Evolutionary conservation across 2,797 vertebrate genomes (phyloP).

Genomic region (Basileuterus tristriatus): DNA sequence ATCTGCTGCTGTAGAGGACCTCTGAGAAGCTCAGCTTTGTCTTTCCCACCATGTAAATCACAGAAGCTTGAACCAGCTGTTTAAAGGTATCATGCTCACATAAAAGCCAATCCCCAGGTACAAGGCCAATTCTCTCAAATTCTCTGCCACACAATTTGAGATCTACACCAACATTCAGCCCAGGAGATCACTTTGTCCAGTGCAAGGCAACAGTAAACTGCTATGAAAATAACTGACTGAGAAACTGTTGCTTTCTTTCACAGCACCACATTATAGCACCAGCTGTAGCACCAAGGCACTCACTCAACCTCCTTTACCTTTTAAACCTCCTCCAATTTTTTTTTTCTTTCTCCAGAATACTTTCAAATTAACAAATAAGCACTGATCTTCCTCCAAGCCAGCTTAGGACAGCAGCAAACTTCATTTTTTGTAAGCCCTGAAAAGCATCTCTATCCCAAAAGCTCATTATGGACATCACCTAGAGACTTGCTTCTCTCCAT

Average conservation of each 20-base stretch:
- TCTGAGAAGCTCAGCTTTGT: background rate
- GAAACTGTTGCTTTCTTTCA: background rate
- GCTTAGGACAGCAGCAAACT: background rate
- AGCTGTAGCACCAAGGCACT: background rate
- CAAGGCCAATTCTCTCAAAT: background rate
- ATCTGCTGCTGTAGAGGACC: background rate
- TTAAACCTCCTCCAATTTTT: background rate
- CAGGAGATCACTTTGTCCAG: background rate
- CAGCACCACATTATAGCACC: background rate
- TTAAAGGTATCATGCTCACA: fast-evolving
- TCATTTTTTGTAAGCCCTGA: background rate
- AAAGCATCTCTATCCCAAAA: background rate
- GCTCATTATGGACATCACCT: background rate
- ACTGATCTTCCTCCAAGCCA: background rate
- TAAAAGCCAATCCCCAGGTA: background rate
- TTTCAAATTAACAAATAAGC: background rate
- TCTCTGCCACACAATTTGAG: background rate
- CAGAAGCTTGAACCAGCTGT: background rate
- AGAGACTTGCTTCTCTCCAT: background rate
- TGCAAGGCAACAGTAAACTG: background rate
- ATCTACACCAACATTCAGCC: background rate
- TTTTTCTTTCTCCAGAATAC: background rate
- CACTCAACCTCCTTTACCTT: background rate
- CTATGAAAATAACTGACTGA: background rate
- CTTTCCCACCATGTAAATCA: background rate